Conservation (phyloP, 2,888 invertebrate species). For the Tenthredo notha region DNA sequence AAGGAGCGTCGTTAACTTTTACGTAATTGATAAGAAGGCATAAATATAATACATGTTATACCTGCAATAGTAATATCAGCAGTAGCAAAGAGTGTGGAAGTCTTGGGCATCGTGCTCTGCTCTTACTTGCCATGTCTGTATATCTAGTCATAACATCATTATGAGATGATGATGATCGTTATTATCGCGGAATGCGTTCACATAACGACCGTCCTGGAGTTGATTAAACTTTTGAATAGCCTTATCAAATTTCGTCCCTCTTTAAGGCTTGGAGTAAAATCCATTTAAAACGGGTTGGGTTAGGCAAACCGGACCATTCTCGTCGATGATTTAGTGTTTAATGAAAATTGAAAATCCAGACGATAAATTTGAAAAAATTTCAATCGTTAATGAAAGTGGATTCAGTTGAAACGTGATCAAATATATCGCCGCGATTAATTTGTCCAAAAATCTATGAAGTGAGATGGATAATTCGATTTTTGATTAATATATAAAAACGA, state of each 20-base stretch:
- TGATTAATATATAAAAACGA: not conserved
- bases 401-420: not conserved
- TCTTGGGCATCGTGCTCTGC: not conserved
- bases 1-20: conserved; percentile 34
- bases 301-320: not conserved
- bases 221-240: conserved; percentile 47
- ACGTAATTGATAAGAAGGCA: conserved; percentile 38
- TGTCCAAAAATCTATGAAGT: not conserved
- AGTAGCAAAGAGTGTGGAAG: not conserved
- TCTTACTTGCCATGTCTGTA: not conserved
- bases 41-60: conserved; percentile 7
- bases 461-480: not conserved
- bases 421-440: not conserved
- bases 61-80: too few species aligned
- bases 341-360: not conserved
- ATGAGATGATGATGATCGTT: conserved; percentile 33
- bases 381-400: not conserved
- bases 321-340: not conserved
- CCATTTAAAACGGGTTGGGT: not conserved
- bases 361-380: not conserved
- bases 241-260: conserved; percentile 44
- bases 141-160: conserved; percentile 22
- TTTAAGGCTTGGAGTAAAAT: not conserved
- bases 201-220: conserved; percentile 19
- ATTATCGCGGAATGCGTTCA: conserved; percentile 23